Evolutionary conservation across 2,888 invertebrate genomes (phyloP), one percentile per base, ranked within the genome.

Genomic region (Mechanitis mazaeus): DNA sequence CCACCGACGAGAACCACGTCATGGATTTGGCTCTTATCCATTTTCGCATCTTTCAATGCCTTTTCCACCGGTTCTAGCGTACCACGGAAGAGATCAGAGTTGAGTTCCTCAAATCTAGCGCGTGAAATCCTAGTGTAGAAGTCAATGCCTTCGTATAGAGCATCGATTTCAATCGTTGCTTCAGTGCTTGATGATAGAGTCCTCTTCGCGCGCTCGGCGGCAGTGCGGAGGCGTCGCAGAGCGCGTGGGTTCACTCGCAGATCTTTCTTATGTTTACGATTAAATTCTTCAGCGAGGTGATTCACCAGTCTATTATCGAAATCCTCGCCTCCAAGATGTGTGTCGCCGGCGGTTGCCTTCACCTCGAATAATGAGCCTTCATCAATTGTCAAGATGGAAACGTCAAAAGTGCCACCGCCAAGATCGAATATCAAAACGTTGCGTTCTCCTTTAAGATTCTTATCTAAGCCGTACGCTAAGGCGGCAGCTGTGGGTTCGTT

Each of bases 1-100:
- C 95, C 96, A n/a, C 96, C 96, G 46, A 96, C 96, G 38, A 96
- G 87, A 0, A 96, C 95, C 3, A 96, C 93, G 72, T 95, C 95
- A 76, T 95, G 92, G 66, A 95, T 94, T 66, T 92, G 90, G 46
- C 90, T 85, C 77, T 95, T 95, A 82, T 95, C 95, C 84, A 95
- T 84, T 75, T 95, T 94, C 1, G 95, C 95, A 75, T 96, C 96
- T 56, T 91, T 90, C 33, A 96, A 84, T 0, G 95, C 94, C 72
- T 94, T 94, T 75, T 95, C 95, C 0, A 96, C 95, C 0, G 95
- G 95, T 35, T 35, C 35, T 35, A 35, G 35, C 2, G 35, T 35
- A 35, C 35, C 35, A 3, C 35, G 35, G 2, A 95, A 95, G 56
- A 94, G 81, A 75, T 94, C 94, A 5, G 92, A 91, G 79, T 93